Evolutionary conservation across 2,113 vertebrate genomes (phyloP), one percentile per base, ranked within the genome.

Genomic region (Amphiprion ocellaris): DNA sequence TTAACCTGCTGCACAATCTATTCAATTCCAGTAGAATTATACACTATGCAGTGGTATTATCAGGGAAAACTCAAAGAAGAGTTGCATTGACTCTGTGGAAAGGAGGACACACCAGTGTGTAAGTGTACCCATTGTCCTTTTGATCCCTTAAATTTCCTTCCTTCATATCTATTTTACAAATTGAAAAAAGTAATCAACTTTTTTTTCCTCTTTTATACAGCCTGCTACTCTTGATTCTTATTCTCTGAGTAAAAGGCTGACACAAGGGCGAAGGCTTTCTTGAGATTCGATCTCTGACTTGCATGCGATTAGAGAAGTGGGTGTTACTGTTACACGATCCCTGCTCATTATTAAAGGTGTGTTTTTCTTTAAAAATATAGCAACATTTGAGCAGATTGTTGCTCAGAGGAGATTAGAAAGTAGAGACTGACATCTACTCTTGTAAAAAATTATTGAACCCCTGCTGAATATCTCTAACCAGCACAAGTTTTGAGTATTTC

Each of bases 1-100:
- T 90, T 89, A 86, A 85, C 86, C 90, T 44, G 72, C 24, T 4
- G 86, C 41, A 70, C 70, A 30, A 44, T 62, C 64, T 50, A 41
- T 89, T 87, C 77, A 64, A 1, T 55, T 49, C 44, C 21, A 53
- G 60, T 12, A 16, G 52, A 79, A 73, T 56, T 64, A 58, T 17
- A 69, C 58, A 59, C 2, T 41, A 54, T n/a, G 26, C 46, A 6
- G 26, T 16, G 8, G 60, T 4, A 59, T 77, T 65, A 70, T 67
- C 16, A 23, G 56, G 28, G 44, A 54, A 70, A 78, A 71, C n/a
- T 5, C 17, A 53, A 61, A 49, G 66, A 77, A 75, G 28, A 53
- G 71, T 14, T 55, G 41, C n/a, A 23, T 54, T 78, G 9, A 16
- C 17, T n/a, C 5, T 53, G 37, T 12, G 16, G 19, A 77, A 72